Evolutionary conservation across 2,113 vertebrate genomes (phyloP).

Genomic region (Brachyhypopomus gauderio): DNA sequence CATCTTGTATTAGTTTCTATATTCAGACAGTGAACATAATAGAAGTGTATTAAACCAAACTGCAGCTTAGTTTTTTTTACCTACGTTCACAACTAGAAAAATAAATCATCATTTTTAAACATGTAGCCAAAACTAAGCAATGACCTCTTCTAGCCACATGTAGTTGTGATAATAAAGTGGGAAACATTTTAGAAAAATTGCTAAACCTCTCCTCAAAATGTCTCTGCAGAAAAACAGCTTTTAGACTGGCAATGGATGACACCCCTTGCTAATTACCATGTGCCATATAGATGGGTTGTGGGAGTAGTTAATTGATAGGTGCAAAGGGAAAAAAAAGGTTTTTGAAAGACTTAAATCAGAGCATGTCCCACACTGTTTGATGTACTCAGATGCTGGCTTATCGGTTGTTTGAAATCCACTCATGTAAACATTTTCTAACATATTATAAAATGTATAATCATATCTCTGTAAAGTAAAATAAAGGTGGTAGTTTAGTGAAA

Average conservation of each 20-base stretch:
- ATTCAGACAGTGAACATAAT: no score
- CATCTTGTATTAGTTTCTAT: no score
- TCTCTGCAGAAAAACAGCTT: conserved; percentile 57
- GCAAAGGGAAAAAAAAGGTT: conserved; percentile 46
- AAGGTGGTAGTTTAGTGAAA: no score
- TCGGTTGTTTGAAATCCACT: not conserved
- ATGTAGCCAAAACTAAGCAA: not conserved
- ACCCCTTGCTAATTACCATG: conserved; percentile 64
- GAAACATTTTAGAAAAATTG: not conserved
- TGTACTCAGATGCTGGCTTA: not conserved
- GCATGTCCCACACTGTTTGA: not conserved
- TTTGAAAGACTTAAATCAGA: conserved; percentile 12
- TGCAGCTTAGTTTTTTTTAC: no score
- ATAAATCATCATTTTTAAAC: not conserved
- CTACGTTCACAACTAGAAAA: no score
- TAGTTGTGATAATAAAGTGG: not conserved
- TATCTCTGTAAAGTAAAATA: no score
- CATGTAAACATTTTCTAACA: not conserved
- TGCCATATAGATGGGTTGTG: conserved; percentile 50
- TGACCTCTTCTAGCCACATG: not conserved
- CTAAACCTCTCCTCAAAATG: conserved; percentile 31
- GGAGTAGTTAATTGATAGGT: conserved; percentile 66
- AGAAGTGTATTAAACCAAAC: no score
- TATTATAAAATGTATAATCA: no score
- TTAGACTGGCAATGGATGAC: conserved; percentile 54